Evolutionary conservation across 2,113 vertebrate species (phyloP).

Genomic region (Solea senegalensis): DNA sequence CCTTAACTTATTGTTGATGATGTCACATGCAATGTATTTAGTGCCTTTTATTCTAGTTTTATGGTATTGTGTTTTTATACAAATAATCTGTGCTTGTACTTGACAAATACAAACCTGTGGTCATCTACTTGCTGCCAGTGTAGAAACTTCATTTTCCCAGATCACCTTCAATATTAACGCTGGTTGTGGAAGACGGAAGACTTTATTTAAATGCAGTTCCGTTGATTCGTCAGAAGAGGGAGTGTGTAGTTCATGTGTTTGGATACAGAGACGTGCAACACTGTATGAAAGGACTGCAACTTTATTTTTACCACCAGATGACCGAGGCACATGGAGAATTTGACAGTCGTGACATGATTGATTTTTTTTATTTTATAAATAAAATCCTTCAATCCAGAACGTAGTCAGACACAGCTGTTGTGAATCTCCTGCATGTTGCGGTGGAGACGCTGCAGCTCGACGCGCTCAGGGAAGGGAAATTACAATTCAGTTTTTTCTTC

Average conservation of each 20-base stretch:
- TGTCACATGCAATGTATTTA: not conserved
- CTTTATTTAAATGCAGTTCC: conserved; percentile 22
- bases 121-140: not conserved
- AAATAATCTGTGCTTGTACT: conserved; percentile 30
- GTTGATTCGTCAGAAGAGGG: conserved; percentile 38
- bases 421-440: conserved; percentile 4
- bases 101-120: conserved; percentile 14
- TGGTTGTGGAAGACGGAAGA: not conserved
- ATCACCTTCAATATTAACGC: conserved; percentile 1
- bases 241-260: not conserved
- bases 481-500: conserved; percentile 3
- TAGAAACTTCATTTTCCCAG: conserved; percentile 14
- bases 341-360: too few species aligned
- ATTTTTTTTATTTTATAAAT: too few species aligned
- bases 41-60: conserved; percentile 16
- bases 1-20: conserved; percentile 20
- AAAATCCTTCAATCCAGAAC: not conserved
- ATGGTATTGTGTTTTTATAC: conserved; percentile 13
- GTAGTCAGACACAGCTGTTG: not conserved
- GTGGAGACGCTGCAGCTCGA: not conserved
- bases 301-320: conserved; percentile 3
- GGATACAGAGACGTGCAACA: not conserved
- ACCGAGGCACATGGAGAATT: not conserved
- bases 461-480: conserved; percentile 13
- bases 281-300: not conserved